phyloP scores from a whole-genome alignment of 2,113 vertebrate genomes.

The Balaenoptera acutorostrata region DNA sequence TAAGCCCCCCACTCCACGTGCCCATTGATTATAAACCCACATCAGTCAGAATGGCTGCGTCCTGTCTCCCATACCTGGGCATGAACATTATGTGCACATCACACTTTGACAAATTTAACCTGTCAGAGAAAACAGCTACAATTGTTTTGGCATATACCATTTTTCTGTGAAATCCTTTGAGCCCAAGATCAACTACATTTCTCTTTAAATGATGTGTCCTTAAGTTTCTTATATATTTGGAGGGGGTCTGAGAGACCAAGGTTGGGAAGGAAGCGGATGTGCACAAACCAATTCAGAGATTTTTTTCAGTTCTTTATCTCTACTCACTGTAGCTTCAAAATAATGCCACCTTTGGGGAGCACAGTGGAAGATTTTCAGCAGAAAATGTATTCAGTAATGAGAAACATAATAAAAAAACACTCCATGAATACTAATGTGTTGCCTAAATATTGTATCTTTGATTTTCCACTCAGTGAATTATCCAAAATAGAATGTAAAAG shows the following conservation, averaged over 20 bases:
- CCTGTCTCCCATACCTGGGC: not conserved
- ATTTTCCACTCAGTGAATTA: slow-evolving; percentile 25
- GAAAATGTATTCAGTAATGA: slow-evolving; percentile 38
- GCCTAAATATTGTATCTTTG: slow-evolving; percentile 14
- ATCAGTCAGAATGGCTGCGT: not conserved
- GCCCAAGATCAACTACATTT: not conserved
- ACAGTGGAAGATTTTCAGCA: not conserved
- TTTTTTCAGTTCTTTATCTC: not conserved
- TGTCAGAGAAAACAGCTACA: not conserved
- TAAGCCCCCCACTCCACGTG: not conserved
- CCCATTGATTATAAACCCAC: not conserved
- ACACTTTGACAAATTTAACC: not conserved
- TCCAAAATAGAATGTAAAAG: slow-evolving; percentile 36
- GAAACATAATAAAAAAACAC: not conserved
- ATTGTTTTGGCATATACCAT: not conserved
- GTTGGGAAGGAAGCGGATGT: not conserved
- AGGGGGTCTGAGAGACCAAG: not conserved
- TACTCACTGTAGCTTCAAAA: slow-evolving; percentile 12
- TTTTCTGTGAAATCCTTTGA: not conserved
- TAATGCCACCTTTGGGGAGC: not conserved
- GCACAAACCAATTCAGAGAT: not conserved
- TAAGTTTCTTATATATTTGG: not conserved
- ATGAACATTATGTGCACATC: not conserved
- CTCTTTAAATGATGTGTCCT: not conserved
- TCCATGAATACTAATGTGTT: slow-evolving; percentile 34